Percentiles rank a stretch among this genome's conserved stretches.
Evolutionary conservation across 2,113 vertebrate species (phyloP).

Genomic region (Vulpes vulpes): DNA sequence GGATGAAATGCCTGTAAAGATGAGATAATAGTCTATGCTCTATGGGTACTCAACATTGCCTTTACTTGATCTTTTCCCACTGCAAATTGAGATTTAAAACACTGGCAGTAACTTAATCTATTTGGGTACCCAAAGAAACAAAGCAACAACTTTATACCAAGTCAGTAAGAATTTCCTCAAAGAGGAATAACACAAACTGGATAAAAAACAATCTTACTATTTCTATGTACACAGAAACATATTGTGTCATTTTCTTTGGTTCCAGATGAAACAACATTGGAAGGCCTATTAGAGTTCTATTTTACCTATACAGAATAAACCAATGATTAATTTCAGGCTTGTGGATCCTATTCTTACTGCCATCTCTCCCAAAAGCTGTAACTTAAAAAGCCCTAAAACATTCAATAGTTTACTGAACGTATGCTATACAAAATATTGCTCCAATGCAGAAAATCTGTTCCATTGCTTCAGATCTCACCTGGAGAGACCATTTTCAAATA

Average conservation of each 20-base stretch:
- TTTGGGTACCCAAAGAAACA: conserved; percentile 22
- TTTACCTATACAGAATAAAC: not conserved
- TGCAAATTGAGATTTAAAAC: conserved; percentile 4
- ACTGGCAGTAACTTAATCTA: not conserved
- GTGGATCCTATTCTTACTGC: not conserved
- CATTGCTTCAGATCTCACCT: not conserved
- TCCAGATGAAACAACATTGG: conserved; percentile 13
- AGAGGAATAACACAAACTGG: not conserved
- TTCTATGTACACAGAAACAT: conserved; percentile 1
- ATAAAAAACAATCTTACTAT: conserved; percentile 13
- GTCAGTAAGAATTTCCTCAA: not conserved
- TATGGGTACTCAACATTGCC: not conserved
- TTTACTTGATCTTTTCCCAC: not conserved
- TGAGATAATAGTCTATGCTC: not conserved
- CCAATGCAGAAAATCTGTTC: conserved; percentile 4
- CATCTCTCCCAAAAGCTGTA: not conserved
- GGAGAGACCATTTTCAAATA: not conserved
- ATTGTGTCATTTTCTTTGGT: not conserved
- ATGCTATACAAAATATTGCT: not conserved
- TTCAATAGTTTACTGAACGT: conserved; percentile 4
- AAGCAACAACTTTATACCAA: not conserved
- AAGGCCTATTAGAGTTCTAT: not conserved
- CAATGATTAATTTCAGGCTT: not conserved
- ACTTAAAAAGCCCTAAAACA: not conserved
- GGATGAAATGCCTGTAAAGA: not conserved